Evolutionary conservation across 2,888 invertebrate species (phyloP).

Genomic region (Apomyelois bistriatella): DNA sequence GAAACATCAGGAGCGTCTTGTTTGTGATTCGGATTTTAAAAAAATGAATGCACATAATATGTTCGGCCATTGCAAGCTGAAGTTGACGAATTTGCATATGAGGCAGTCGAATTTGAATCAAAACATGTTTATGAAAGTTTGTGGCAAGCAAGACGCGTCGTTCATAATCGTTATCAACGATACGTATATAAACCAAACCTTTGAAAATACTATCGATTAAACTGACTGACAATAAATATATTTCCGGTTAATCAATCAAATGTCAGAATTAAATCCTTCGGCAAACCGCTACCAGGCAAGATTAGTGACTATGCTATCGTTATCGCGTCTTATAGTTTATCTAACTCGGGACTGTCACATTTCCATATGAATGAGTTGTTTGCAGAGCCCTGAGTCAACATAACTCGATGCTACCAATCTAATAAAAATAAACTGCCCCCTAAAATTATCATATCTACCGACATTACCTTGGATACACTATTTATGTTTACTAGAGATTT

Average conservation of each 20-base stretch:
- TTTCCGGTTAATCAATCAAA: slow-evolving; percentile 40
- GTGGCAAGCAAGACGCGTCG: slow-evolving; percentile 8
- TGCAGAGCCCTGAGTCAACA: slow-evolving; percentile 37
- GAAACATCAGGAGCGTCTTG: slow-evolving; percentile 37
- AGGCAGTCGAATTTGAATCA: slow-evolving; percentile 54
- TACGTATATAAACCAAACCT: not conserved
- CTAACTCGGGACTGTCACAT: slow-evolving; percentile 27
- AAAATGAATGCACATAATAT: slow-evolving; percentile 74
- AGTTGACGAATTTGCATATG: slow-evolving; percentile 58
- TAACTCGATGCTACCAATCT: slow-evolving; percentile 27
- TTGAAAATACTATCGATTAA: too few species aligned
- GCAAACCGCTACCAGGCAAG: slow-evolving; percentile 20
- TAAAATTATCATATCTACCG: slow-evolving; percentile 5
- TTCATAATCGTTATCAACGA: not conserved
- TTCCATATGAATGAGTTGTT: slow-evolving; percentile 61
- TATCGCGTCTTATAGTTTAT: slow-evolving; percentile 17
- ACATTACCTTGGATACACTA: slow-evolving; percentile 3
- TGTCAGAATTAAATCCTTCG: slow-evolving; percentile 25
- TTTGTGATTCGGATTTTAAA: slow-evolving; percentile 46
- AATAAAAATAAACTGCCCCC: slow-evolving; percentile 43
- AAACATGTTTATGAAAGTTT: slow-evolving; percentile 30
- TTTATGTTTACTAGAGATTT: slow-evolving; percentile 12
- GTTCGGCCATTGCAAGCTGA: slow-evolving; percentile 61
- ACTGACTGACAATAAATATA: slow-evolving; percentile 17
- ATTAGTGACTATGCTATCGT: slow-evolving; percentile 17